A percentile compares a stretch with the other conserved stretches of the same genome.
Evolutionary conservation across 2,113 vertebrate species (phyloP).

Genomic region (Thymallus thymallus): DNA sequence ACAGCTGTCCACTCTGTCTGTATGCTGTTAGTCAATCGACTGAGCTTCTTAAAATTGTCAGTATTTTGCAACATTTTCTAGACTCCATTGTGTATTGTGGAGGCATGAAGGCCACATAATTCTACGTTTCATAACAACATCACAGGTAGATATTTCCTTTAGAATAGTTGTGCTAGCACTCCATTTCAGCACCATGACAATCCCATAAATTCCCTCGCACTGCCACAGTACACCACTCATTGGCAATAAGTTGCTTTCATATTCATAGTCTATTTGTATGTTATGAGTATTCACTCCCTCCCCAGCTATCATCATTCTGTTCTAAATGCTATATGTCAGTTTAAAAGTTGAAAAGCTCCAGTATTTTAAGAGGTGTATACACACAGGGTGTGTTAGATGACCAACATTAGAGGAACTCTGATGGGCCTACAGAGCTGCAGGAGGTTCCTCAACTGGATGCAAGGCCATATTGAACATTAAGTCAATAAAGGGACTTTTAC

Average conservation of each 20-base stretch:
- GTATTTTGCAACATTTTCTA: too few species aligned
- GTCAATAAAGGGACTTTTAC: constrained; percentile 1
- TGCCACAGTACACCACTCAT: too few species aligned
- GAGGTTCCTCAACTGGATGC: not conserved
- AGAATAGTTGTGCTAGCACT: too few species aligned
- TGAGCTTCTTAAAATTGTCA: too few species aligned
- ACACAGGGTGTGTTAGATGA: not conserved
- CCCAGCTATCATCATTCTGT: not conserved
- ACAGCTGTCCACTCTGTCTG: too few species aligned
- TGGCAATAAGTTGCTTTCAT: not conserved
- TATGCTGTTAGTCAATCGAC: too few species aligned
- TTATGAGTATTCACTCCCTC: not conserved
- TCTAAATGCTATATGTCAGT: not conserved
- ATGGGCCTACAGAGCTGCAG: not conserved
- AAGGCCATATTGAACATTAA: constrained; percentile 1
- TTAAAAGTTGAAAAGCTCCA: not conserved
- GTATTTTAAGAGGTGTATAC: not conserved
- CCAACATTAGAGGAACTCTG: not conserved
- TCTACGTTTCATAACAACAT: too few species aligned
- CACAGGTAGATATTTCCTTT: too few species aligned
- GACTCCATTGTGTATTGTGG: too few species aligned
- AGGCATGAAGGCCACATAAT: too few species aligned
- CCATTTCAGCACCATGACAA: too few species aligned
- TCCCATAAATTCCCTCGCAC: too few species aligned
- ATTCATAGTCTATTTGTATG: not conserved